These are phyloP conservation scores for Drosophila lacicola DNA, from an alignment of 2,888 invertebrate genomes.

Conservation along the genomic window DNA sequence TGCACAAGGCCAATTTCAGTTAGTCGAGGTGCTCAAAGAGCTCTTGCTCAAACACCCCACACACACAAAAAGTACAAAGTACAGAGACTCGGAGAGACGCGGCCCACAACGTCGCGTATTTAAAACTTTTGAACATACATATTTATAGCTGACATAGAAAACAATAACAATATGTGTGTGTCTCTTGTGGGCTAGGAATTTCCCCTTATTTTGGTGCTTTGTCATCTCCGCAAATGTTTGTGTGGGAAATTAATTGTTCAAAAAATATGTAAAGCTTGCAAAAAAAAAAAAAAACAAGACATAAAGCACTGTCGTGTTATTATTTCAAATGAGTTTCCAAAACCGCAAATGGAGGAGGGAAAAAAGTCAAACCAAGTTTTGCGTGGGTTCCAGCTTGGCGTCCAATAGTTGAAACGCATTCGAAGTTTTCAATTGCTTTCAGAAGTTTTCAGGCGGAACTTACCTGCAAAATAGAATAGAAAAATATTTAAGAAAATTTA, in stretches of 20 bases:
- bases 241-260: conserved; percentile 76
- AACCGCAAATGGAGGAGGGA: conserved; percentile 30
- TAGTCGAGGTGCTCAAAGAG: conserved; percentile 30
- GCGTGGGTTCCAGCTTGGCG: conserved; percentile 9
- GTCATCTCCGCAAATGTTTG: conserved; percentile 52
- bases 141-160: conserved; percentile 36
- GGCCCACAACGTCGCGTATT: conserved; percentile 27
- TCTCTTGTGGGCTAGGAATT: conserved; percentile 61
- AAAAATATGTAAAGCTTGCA: conserved; percentile 22
- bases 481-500: conserved; percentile 44
- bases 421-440: conserved; percentile 14
- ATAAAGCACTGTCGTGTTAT: conserved; percentile 53
- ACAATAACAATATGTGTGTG: conserved; percentile 15
- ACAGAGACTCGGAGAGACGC: conserved; percentile 18
- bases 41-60: conserved; percentile 39
- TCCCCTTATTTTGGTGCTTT: conserved; percentile 67
- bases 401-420: conserved; percentile 10
- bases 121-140: conserved; percentile 24
- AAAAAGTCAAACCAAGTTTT: conserved; percentile 16
- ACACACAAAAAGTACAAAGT: conserved; percentile 45
- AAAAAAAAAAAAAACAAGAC: conserved; percentile 32
- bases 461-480: conserved; percentile 59
- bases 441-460: conserved; percentile 49
- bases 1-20: conserved; percentile 39
- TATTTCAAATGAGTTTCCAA: conserved; percentile 72